phyloP scores from a whole-genome alignment of 2,797 vertebrate genomes.

The Crypturellus tataupa region DNA sequence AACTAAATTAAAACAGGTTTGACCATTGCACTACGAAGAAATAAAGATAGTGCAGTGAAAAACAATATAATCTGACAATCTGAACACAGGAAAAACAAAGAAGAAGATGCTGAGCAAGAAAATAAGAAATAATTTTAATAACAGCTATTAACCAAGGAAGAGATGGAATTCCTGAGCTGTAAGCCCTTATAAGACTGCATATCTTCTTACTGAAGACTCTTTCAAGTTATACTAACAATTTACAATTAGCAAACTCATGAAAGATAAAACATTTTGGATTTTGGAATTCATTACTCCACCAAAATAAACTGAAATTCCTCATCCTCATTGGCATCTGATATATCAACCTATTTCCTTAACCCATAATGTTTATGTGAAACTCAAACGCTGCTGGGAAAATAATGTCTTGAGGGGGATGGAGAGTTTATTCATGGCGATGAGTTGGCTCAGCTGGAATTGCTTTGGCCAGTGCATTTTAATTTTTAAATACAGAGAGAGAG shows the following conservation, averaged over 20 bases:
- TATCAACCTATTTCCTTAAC: not conserved
- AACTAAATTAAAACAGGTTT: not conserved
- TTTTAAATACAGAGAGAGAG: not conserved
- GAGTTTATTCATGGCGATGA: not conserved
- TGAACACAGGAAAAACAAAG: not conserved
- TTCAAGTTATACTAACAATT: not conserved
- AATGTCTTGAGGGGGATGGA: not conserved
- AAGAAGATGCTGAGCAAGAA: not conserved
- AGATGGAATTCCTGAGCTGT: not conserved
- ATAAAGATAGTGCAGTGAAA: not conserved
- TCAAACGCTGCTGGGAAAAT: not conserved
- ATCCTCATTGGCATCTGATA: not conserved
- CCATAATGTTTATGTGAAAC: not conserved
- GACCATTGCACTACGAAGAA: not conserved
- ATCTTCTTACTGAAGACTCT: not conserved
- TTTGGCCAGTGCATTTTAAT: not conserved
- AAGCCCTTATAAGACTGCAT: not conserved
- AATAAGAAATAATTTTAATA: not conserved
- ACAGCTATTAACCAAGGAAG: not conserved
- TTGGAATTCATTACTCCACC: not conserved
- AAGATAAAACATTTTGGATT: not conserved
- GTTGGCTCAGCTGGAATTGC: not conserved
- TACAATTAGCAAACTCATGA: not conserved
- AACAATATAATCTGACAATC: not conserved
- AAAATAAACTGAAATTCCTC: not conserved